Percentiles rank a stretch among this genome's conserved stretches.
Conservation (phyloP, 2,888 invertebrate species). For the Eulithis testata region DNA sequence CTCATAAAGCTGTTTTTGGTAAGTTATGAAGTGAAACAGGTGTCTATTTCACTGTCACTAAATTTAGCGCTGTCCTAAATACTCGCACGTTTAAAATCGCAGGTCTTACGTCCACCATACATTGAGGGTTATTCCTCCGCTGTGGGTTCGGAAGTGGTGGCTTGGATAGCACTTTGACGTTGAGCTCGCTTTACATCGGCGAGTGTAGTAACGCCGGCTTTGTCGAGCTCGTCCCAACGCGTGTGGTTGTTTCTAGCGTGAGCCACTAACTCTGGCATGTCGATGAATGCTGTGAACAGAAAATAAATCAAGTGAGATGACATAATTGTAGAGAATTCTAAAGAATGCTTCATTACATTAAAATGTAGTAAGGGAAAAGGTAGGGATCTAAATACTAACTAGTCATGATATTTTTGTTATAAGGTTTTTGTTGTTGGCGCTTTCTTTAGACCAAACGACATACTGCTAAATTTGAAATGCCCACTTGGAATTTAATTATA, state of each 20-base stretch:
- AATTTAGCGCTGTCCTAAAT: conserved; percentile 7
- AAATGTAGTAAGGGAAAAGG: no score
- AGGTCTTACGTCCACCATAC: conserved; percentile 14
- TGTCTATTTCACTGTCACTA: not conserved
- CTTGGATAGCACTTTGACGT: conserved; percentile 51
- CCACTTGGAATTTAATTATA: no score
- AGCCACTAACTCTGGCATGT: conserved; percentile 95
- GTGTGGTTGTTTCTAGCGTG: conserved; percentile 94
- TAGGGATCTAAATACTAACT: no score
- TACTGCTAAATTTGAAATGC: no score
- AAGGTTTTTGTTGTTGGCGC: no score
- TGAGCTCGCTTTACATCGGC: conserved; percentile 85
- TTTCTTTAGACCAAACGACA: no score
- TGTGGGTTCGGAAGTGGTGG: conserved; percentile 53
- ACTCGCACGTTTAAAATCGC: conserved; percentile 18
- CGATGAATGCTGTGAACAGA: conserved; percentile 90
- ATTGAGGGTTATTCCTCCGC: conserved; percentile 56
- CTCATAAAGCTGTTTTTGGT: not conserved
- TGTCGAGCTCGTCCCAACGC: conserved; percentile 95
- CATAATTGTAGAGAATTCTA: no score
- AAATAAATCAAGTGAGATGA: not conserved
- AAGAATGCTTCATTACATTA: no score
- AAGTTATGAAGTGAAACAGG: no score
- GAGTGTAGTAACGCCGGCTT: conserved; percentile 89
- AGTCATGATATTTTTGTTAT: no score